Evolutionary conservation across 92 coral and sea anemone genomes (phyloP), one percentile per base, ranked within the genome.

Genomic region (Hydrozoanthus gracilis): DNA sequence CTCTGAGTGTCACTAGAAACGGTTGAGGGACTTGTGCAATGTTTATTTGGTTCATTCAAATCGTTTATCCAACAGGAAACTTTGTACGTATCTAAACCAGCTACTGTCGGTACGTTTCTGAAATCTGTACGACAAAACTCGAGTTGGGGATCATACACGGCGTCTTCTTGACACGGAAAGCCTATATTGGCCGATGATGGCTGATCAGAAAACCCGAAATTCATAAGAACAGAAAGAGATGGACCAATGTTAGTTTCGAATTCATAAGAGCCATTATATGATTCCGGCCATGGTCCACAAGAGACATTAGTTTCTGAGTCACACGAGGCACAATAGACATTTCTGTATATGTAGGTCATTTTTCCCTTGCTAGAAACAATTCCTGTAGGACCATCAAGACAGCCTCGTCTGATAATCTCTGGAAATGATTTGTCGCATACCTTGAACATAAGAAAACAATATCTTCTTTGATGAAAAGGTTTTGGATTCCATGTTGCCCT

Each of bases 241-340:
- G 39, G 4, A 11, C 15, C 8, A 7, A 45, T 0, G 39, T 27
- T 27, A 27, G 46, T 68, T 44, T 2, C n/a, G n/a, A n/a, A n/a
- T n/a, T n/a, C 54, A 8, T 45, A 10, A 13, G 16, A 9, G 2
- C 4, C 4, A 1, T 12, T 2, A 4, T 39, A 9, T 9, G 5
- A 2, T 2, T 5, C 3, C 2, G 4, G 51, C 50, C 10, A 10
- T 45, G 76, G 76, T 74, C 92, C 92, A 89, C 55, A 86, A 86
- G 86, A 84, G 68, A 48, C 46, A 71, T 88, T 5, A 52, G 84
- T 71, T 49, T 56, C 79, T 64, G 48, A 3, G 35, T 62, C 66
- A 65, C 92, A 89, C 60, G 8, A 6, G n/a, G 88, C 75, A 62
- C 94, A 86, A 35, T 87, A 82, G 9, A 83, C 72, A 78, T 92